phyloP scores from a whole-genome alignment of 2,888 invertebrate genomes.

The Meliscaeva auricollis region DNA sequence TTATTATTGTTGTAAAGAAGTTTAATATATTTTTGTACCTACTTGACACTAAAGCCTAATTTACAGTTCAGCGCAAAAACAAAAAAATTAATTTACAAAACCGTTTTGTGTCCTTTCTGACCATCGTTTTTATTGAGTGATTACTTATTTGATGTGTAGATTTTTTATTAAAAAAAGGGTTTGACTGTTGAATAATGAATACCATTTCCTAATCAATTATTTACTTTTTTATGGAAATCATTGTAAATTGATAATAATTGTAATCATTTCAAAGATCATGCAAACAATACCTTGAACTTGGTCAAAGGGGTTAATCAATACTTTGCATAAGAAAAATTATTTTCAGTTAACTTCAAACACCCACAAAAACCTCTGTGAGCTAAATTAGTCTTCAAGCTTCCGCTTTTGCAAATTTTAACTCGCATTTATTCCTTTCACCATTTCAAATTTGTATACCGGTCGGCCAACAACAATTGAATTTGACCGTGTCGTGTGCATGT shows the following conservation, averaged over 20 bases:
- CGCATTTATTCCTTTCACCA: slow-evolving; percentile 6
- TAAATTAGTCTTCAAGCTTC: not conserved
- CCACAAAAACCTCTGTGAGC: not conserved
- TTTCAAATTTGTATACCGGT: not conserved
- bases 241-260: not conserved
- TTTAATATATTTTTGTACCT: no score
- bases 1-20: no score
- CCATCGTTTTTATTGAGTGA: no score
- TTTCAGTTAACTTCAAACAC: not conserved
- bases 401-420: not conserved
- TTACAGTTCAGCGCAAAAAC: no score
- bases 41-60: no score
- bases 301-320: not conserved
- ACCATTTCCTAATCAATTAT: not conserved
- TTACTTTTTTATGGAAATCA: not conserved
- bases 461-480: not conserved
- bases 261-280: not conserved
- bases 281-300: slow-evolving; percentile 2
- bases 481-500: not conserved
- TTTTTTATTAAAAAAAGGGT: not conserved
- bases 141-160: no score
- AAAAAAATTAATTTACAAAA: no score
- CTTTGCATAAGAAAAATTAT: not conserved
- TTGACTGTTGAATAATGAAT: not conserved
- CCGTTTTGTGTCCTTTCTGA: no score